Evolutionary conservation across 2,888 invertebrate species (phyloP).

Genomic region (Phengaris alcon): DNA sequence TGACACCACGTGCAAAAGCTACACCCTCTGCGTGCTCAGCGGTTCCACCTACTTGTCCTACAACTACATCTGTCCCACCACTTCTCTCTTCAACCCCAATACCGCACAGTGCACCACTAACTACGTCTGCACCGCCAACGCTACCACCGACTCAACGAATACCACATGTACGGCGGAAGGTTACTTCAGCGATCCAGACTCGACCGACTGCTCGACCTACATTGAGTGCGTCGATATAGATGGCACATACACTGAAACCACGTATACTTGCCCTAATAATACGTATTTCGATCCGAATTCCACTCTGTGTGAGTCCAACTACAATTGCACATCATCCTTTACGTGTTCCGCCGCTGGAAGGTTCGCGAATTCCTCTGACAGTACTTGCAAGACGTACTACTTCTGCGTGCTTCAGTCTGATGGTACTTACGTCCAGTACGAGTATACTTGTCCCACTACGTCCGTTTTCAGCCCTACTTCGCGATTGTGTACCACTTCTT

Average conservation of each 20-base stretch:
- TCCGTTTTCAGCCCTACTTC: slow-evolving; percentile 62
- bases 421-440: slow-evolving; percentile 52
- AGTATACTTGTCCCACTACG: slow-evolving; percentile 64
- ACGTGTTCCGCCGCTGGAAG: slow-evolving; percentile 62
- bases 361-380: slow-evolving; percentile 59
- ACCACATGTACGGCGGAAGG: slow-evolving; percentile 57
- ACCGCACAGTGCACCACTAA: slow-evolving; percentile 55
- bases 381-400: slow-evolving; percentile 62
- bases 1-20: slow-evolving; percentile 66
- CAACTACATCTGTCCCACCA: slow-evolving; percentile 64
- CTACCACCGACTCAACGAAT: slow-evolving; percentile 39
- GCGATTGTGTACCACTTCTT: slow-evolving; percentile 58
- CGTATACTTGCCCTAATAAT: slow-evolving; percentile 52
- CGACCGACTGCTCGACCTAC: slow-evolving; percentile 57
- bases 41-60: slow-evolving; percentile 51
- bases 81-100: slow-evolving; percentile 63
- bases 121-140: slow-evolving; percentile 54
- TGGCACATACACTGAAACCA: slow-evolving; percentile 51
- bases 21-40: slow-evolving; percentile 58
- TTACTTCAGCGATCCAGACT: slow-evolving; percentile 53
- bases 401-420: slow-evolving; percentile 54
- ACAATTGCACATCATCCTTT: slow-evolving; percentile 52
- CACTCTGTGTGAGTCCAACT: slow-evolving; percentile 58
- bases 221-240: slow-evolving; percentile 58
- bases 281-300: slow-evolving; percentile 59